These are phyloP conservation scores for Anabas testudineus DNA, from an alignment of 2,797 vertebrate species.

Conservation along the genomic window DNA sequence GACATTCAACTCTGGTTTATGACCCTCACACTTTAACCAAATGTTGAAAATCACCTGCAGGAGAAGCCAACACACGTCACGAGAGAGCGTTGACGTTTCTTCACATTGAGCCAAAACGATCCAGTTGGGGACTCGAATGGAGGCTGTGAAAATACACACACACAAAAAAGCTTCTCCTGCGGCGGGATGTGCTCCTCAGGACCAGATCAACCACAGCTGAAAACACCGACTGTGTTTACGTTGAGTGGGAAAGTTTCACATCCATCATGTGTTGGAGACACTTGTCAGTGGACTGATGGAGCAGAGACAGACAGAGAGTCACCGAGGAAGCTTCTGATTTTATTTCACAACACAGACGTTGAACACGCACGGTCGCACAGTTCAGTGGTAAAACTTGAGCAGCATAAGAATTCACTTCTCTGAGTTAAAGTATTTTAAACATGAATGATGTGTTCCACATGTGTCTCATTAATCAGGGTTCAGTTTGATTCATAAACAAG, in stretches of 20 bases:
- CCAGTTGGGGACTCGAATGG: conserved; percentile 48
- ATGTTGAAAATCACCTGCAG: conserved; percentile 57
- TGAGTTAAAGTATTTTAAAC: too few relatives aligned
- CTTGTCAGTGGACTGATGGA: conserved; percentile 22
- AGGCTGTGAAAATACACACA: conserved; percentile 76
- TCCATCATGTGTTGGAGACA: conserved; percentile 65
- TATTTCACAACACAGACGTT: background rate
- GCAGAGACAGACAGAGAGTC: conserved; percentile 17
- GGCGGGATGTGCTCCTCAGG: conserved; percentile 57
- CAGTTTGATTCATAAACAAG: too few relatives aligned
- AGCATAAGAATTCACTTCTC: too few relatives aligned
- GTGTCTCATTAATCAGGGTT: too few relatives aligned
- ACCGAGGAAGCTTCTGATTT: conserved; percentile 3
- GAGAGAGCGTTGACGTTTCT: conserved; percentile 50
- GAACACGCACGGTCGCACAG: background rate
- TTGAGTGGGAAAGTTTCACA: conserved; percentile 70
- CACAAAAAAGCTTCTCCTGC: conserved; percentile 51
- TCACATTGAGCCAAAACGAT: background rate
- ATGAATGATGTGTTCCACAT: too few relatives aligned
- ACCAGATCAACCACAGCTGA: conserved; percentile 70
- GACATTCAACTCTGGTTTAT: background rate
- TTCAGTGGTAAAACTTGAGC: too few relatives aligned
- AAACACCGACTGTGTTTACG: conserved; percentile 75
- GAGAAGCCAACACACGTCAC: conserved; percentile 47
- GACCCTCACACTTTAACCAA: background rate